phyloP scores from a whole-genome alignment of 2,888 invertebrate species.

The Drosophila austrosaltans region DNA sequence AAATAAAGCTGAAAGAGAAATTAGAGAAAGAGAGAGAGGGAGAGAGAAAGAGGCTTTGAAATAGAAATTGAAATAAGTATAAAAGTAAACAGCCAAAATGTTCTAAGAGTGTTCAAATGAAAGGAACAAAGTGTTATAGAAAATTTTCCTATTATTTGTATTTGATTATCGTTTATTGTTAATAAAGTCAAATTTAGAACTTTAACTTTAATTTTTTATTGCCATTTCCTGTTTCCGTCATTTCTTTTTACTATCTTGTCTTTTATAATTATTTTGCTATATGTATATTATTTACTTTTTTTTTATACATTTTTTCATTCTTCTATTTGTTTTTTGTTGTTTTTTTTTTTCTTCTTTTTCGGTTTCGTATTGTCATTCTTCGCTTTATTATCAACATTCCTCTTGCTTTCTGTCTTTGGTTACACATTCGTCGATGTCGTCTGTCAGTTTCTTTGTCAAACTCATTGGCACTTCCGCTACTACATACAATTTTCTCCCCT shows the following conservation, averaged over 20 bases:
- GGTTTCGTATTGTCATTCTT: neutral
- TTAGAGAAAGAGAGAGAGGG: neutral
- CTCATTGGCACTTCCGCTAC: constrained; percentile 37
- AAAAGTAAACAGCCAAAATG: constrained; percentile 3
- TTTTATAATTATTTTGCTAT: no score
- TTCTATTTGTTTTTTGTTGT: no score
- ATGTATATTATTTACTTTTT: no score
- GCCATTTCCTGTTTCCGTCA: no score
- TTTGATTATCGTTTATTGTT: neutral
- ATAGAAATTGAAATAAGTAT: neutral
- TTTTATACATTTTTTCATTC: no score
- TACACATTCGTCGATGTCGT: neutral
- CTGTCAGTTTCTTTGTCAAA: constrained; percentile 27
- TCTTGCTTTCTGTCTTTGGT: constrained; percentile 3
- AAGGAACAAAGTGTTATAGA: neutral
- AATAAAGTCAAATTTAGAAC: neutral
- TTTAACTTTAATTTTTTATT: no score
- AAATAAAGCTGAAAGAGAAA: constrained; percentile 54
- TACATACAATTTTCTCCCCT: constrained; percentile 1
- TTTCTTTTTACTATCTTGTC: no score
- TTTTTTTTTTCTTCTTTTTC: neutral
- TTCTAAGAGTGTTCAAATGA: neutral
- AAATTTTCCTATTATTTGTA: neutral
- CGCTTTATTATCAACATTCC: neutral
- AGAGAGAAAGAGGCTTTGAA: constrained; percentile 1